A percentile compares a stretch with the other conserved stretches of the same genome.
Evolutionary conservation across 1,140 invertebrate species (phyloP).

Genomic region (Trissolcus basalis): DNA sequence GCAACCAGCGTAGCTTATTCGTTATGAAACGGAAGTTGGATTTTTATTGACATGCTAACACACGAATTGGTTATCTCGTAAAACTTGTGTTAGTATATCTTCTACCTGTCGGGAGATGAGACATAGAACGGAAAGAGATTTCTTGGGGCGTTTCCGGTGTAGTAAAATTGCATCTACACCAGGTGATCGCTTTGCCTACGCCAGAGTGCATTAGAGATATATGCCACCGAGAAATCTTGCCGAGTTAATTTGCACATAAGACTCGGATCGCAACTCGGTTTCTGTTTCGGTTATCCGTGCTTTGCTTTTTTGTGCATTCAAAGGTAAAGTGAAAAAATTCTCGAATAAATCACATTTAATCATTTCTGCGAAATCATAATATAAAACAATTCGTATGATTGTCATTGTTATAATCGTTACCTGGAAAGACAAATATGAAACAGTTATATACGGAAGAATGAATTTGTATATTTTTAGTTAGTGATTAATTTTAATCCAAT

Average conservation of each 20-base stretch:
- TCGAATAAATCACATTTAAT: too few relatives aligned
- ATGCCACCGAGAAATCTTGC: slow-evolving; percentile 37
- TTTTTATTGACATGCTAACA: slow-evolving; percentile 57
- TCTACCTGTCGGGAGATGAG: slow-evolving; percentile 51
- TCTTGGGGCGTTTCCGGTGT: slow-evolving; percentile 52
- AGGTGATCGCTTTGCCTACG: slow-evolving; percentile 49
- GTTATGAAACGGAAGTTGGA: slow-evolving; percentile 53
- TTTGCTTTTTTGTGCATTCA: too few relatives aligned
- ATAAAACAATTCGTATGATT: too few relatives aligned
- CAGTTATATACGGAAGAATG: too few relatives aligned
- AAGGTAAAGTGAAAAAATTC: too few relatives aligned
- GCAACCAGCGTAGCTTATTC: slow-evolving; percentile 40
- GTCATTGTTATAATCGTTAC: too few relatives aligned
- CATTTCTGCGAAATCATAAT: too few relatives aligned
- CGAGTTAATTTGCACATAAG: slow-evolving; percentile 40
- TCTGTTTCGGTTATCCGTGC: not conserved
- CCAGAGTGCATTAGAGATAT: slow-evolving; percentile 38
- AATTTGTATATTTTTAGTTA: too few relatives aligned
- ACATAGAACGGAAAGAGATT: slow-evolving; percentile 56
- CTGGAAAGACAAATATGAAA: too few relatives aligned
- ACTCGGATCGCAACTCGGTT: slow-evolving; percentile 10
- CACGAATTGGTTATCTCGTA: slow-evolving; percentile 55
- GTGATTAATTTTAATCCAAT: too few relatives aligned
- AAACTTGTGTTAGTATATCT: slow-evolving; percentile 46
- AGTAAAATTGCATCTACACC: slow-evolving; percentile 55